Evolutionary conservation across 1,140 invertebrate genomes (phyloP).

Genomic region (Rhyzopertha dominica): DNA sequence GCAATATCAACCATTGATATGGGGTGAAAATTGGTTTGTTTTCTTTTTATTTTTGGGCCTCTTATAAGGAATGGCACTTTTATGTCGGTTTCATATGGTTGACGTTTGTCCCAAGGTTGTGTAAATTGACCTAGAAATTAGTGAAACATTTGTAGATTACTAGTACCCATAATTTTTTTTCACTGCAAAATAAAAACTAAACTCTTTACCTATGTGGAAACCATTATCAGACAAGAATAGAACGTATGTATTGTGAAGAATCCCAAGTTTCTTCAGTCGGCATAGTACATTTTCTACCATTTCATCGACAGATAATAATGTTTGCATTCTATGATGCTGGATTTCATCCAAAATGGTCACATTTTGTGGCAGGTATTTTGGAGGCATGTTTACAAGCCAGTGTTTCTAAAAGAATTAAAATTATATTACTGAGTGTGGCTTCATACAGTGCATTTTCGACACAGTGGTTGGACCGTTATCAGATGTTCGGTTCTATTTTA

Average conservation of each 20-base stretch:
- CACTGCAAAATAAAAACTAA: not conserved
- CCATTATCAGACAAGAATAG: constrained; percentile 87
- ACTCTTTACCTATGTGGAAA: constrained; percentile 70
- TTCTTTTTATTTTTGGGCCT: constrained; percentile 62
- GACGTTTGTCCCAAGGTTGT: constrained; percentile 80
- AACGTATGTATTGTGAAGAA: constrained; percentile 71
- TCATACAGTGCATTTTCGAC: too few species aligned
- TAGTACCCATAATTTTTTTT: not conserved
- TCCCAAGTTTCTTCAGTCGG: constrained; percentile 49
- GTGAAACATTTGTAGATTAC: not conserved
- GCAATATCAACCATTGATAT: constrained; percentile 76
- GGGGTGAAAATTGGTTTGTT: constrained; percentile 48
- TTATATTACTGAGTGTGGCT: too few species aligned
- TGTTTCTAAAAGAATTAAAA: constrained; percentile 73
- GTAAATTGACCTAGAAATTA: constrained; percentile 66
- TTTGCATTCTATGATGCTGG: constrained; percentile 68
- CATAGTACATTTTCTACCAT: constrained; percentile 63
- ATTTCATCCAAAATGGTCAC: constrained; percentile 59
- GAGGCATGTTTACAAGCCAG: constrained; percentile 69
- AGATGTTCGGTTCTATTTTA: too few species aligned
- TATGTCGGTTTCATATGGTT: constrained; percentile 85
- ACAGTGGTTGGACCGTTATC: too few species aligned
- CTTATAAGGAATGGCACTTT: constrained; percentile 73
- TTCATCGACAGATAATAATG: constrained; percentile 81
- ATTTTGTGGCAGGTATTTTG: constrained; percentile 53